These are phyloP conservation scores for Microplitis mediator DNA, from an alignment of 1,140 invertebrate genomes.

Conservation along the genomic window DNA sequence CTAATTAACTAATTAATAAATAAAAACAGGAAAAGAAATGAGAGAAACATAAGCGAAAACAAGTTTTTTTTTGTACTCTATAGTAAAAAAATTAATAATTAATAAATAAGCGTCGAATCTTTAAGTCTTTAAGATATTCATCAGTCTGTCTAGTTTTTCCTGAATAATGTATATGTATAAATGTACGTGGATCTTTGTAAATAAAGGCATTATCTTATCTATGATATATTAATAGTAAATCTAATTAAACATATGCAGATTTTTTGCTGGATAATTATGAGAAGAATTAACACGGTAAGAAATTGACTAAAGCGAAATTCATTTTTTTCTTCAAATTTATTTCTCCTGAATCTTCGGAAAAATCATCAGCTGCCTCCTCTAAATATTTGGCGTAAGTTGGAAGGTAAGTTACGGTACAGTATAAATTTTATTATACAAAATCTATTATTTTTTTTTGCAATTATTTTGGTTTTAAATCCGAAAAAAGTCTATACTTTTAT, in stretches of 20 bases:
- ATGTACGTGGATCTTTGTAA: constrained; percentile 42
- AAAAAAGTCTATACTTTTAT: no score
- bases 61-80: constrained; percentile 29
- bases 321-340: no score
- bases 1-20: constrained; percentile 11
- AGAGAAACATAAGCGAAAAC: background rate
- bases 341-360: no score
- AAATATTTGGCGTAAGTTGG: no score
- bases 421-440: no score
- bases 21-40: background rate
- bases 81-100: constrained; percentile 23
- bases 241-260: no score
- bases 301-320: no score
- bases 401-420: no score
- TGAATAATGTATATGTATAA: constrained; percentile 37
- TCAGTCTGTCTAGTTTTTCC: constrained; percentile 34
- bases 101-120: constrained; percentile 6
- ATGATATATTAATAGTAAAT: constrained; percentile 8
- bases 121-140: background rate
- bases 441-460: no score
- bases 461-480: no score
- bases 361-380: no score
- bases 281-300: background rate
- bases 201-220: constrained; percentile 40
- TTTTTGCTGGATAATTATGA: background rate